Base-by-base conservation (phyloP, 2,888 invertebrate genomes). In the Dryococelus australis region DNA sequence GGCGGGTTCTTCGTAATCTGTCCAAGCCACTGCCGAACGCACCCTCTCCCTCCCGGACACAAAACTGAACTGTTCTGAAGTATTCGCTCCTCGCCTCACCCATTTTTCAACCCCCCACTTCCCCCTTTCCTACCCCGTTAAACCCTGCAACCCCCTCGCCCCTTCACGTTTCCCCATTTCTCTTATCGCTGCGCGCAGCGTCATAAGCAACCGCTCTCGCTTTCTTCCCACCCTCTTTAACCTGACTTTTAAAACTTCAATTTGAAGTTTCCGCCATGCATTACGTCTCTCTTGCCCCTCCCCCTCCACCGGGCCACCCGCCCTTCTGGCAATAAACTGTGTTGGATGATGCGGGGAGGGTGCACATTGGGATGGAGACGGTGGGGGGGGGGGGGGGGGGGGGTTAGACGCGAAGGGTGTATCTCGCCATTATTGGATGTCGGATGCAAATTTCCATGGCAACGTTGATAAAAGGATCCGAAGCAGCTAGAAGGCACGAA, bases 401-500 rank as follows among this genome's bases (percentile, higher is more conserved):
- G 86, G 80, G 81, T 65, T 84, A 87, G 35, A 35, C 35, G 35
- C 79, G 79, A 10, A 27, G 79, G 79, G 79, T 85, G 81, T 85
- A 81, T 85, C 86, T 87, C 79, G 87, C 87, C 80, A 84, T 87
- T 87, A 88, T 88, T 87, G 88, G 88, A 88, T 88, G 88, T 81
- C 86, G 87, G 86, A 89, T 89, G 89, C 88, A 88, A 88, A 88
- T 88, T 87, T 86, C 89, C 89, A 89, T 88, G 87, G 89, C 88
- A 88, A 88, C 88, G 87, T 85, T 87, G 87, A 88, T 88, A 85
- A 86, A 88, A 87, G 27, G 47, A 28, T 53, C 86, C 43, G 35
- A 86, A 83, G 65, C 81, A 86, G 83, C 83, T 35, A 86, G 81
- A 86, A 87, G 85, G 87, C 79, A 47, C 53, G 85, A 20, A n/a